Percentiles rank a stretch among this genome's conserved stretches.
These are phyloP conservation scores for Cinclus cinclus DNA, from an alignment of 2,113 vertebrate genomes.

Conservation along the genomic window DNA sequence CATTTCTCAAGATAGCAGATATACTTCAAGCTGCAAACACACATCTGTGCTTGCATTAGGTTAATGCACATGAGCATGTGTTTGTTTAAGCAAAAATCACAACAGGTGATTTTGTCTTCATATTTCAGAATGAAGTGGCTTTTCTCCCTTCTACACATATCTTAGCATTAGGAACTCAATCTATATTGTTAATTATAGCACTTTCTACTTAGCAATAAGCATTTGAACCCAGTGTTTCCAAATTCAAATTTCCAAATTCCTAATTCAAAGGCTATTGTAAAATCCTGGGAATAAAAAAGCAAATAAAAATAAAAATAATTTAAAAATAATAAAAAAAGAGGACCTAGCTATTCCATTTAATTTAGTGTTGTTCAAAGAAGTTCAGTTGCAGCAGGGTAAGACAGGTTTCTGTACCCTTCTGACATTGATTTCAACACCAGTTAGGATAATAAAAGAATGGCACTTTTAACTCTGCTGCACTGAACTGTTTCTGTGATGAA, in stretches of 20 bases:
- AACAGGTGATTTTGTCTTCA: not conserved
- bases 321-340: not conserved
- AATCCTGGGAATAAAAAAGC: not conserved
- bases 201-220: not conserved
- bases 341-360: fast-evolving
- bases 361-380: not conserved
- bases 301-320: not conserved
- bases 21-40: not conserved
- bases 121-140: not conserved
- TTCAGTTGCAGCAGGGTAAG: not conserved
- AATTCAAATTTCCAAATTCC: too few species aligned
- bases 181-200: not conserved
- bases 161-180: not conserved
- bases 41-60: not conserved
- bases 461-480: not conserved
- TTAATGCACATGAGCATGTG: not conserved
- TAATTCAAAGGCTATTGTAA: not conserved
- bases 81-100: not conserved
- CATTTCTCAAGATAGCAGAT: not conserved
- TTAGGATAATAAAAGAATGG: not conserved
- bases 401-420: not conserved
- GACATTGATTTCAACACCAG: not conserved
- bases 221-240: not conserved
- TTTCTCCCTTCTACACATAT: not conserved
- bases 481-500: not conserved